phyloP scores from a whole-genome alignment of 1,140 invertebrate genomes.

The Galendromus occidentalis region DNA sequence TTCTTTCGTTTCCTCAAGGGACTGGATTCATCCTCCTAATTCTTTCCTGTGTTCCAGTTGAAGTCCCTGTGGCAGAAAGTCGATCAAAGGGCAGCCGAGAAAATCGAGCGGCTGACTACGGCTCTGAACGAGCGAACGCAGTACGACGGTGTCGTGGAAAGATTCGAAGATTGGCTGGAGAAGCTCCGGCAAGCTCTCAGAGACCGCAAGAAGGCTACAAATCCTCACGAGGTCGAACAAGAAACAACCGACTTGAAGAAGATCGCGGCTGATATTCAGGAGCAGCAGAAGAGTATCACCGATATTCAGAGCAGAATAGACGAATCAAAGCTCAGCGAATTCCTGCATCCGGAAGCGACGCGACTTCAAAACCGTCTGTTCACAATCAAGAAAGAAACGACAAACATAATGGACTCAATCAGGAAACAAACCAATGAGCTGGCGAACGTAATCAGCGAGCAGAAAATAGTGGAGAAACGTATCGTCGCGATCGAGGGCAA shows the following conservation, averaged over 20 bases:
- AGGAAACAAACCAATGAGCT: background rate
- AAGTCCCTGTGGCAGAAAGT: background rate
- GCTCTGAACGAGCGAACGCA: background rate
- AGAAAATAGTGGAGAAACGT: background rate
- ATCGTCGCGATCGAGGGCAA: background rate
- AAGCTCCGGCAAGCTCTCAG: background rate
- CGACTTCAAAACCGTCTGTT: background rate
- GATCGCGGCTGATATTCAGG: constrained; percentile 14
- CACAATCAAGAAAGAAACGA: background rate
- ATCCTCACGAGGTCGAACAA: constrained; percentile 11
- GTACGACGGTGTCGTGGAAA: background rate
- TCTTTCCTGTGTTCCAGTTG: background rate
- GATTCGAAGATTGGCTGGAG: constrained; percentile 2
- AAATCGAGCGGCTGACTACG: background rate
- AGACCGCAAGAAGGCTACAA: background rate
- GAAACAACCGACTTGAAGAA: constrained; percentile 13
- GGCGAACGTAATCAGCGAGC: background rate
- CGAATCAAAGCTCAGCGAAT: background rate
- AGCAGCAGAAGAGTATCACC: constrained; percentile 11
- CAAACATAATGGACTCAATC: background rate
- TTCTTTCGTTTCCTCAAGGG: background rate
- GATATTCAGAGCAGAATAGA: background rate
- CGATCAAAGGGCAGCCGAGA: background rate
- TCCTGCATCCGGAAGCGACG: constrained; percentile 4
- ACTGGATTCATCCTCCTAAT: background rate